These are phyloP conservation scores for Acropternis orthonyx DNA, from an alignment of 2,797 vertebrate species.

Conservation along the genomic window DNA sequence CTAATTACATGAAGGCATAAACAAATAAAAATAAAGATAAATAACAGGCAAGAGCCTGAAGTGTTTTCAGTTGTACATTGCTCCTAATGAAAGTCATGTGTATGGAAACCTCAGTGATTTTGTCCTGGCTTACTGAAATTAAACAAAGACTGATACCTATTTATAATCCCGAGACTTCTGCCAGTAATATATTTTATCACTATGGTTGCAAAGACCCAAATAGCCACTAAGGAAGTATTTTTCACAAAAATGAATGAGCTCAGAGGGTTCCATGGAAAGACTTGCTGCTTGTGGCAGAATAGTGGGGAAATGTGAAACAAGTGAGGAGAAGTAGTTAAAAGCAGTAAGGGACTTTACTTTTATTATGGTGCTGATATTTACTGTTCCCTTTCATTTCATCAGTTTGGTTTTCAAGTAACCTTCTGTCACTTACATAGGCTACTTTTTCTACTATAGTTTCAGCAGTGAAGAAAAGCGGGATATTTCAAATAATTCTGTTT, in stretches of 20 bases:
- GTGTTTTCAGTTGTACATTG: not conserved
- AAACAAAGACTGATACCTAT: conserved; percentile 32
- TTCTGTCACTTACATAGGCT: not conserved
- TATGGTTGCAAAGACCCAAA: conserved; percentile 54
- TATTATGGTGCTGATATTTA: not conserved
- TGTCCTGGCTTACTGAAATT: conserved; percentile 31
- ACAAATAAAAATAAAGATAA: not conserved
- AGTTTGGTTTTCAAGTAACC: not conserved
- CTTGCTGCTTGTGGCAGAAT: not conserved
- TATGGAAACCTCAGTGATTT: conserved; percentile 4
- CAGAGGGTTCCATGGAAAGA: not conserved
- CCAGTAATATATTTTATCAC: conserved; percentile 37
- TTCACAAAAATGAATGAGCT: conserved; percentile 7
- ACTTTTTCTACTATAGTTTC: not conserved
- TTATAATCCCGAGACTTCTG: not conserved
- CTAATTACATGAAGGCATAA: not conserved
- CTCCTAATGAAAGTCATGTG: conserved; percentile 21
- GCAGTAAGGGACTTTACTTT: not conserved
- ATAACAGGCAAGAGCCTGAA: not conserved
- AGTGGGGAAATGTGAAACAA: not conserved
- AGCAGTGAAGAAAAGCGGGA: not conserved
- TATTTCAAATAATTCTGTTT: conserved; percentile 33
- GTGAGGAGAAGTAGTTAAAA: not conserved
- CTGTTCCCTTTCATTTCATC: not conserved
- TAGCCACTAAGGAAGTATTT: conserved; percentile 12